Base-by-base conservation (phyloP, 2,888 invertebrate genomes). In the Archaeoteleia sp. region DNA sequence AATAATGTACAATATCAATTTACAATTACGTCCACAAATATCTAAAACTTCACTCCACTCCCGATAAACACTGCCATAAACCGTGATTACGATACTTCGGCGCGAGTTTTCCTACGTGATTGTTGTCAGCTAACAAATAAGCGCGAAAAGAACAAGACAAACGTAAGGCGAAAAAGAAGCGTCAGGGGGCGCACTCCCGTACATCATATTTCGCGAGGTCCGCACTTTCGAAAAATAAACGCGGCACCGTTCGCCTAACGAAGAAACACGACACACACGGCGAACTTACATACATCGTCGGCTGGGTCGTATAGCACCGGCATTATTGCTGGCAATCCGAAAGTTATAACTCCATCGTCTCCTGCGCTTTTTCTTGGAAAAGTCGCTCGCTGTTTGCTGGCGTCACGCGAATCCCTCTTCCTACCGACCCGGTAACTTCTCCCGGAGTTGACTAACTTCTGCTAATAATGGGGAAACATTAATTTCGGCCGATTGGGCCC, bases 401-500 rank as follows among this genome's bases (percentile, higher is more conserved):
- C 67, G 43, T 42, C 42, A 3, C 13, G 27, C n/a, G 10, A 2
- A 42, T 13, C 12, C 12, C 25, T 13, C 42, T 1, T 10, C 27
- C 27, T 13, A 20, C 35, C 14, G 3, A n/a, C 35, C 42, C 42
- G 32, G 15, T 43, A 46, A 69, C 39, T 17, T 45, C n/a, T 6
- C 46, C 54, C 54, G 23, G 65, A 65, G 63, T 71, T 66, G 73
- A 76, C 77, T 75, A 83, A 82, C 83, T 83, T 82, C 79, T 77
- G 78, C 76, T 82, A 81, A 82, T 82, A 82, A 81, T 76, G 75
- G 74, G 71, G 73, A 65, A 76, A 78, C 82, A 82, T 82, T 83
- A 83, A 83, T 82, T 82, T 79, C 80, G 71, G 74, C 72, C 82
- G 79, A 82, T 82, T 79, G 81, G 81, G 76, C 81, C 81, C 80